Evolutionary conservation across 1,140 invertebrate species (phyloP).

Genomic region (Drosophila eugracilis): DNA sequence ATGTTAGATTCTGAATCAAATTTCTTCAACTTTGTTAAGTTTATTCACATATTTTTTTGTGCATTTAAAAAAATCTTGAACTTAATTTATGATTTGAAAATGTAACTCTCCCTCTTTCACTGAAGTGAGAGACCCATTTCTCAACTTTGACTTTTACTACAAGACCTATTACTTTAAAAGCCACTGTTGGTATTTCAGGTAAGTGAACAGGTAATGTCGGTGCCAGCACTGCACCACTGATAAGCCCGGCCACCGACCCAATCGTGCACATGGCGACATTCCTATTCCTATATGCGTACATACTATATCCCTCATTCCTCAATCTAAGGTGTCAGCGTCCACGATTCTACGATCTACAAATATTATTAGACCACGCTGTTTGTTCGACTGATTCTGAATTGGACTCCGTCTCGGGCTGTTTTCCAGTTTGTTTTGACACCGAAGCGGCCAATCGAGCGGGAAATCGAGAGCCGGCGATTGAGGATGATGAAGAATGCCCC

Average conservation of each 20-base stretch:
- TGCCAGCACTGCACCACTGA: slow-evolving; percentile 32
- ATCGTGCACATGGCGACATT: slow-evolving; percentile 40
- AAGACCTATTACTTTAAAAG: slow-evolving; percentile 5
- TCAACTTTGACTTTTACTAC: neutral
- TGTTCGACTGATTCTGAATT: slow-evolving; percentile 32
- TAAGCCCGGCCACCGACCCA: slow-evolving; percentile 41
- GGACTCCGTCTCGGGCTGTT: slow-evolving; percentile 23
- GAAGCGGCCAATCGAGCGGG: slow-evolving; percentile 59
- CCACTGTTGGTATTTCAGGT: slow-evolving; percentile 11
- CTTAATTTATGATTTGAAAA: no score
- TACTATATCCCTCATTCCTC: slow-evolving; percentile 21
- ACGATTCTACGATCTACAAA: slow-evolving; percentile 52
- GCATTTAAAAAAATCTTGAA: no score
- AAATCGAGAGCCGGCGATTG: slow-evolving; percentile 4
- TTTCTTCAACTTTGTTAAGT: no score
- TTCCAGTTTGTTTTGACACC: slow-evolving; percentile 68
- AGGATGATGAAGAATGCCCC: slow-evolving; percentile 18
- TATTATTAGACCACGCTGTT: slow-evolving; percentile 39
- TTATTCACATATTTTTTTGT: no score
- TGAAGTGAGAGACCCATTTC: no score
- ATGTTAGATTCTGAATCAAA: no score
- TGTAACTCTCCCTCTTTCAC: no score
- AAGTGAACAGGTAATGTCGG: slow-evolving; percentile 33
- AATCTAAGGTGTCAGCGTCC: slow-evolving; percentile 31
- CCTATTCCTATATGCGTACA: neutral